phyloP scores from a whole-genome alignment of 2,797 vertebrate genomes.

The Melopsittacus undulatus region DNA sequence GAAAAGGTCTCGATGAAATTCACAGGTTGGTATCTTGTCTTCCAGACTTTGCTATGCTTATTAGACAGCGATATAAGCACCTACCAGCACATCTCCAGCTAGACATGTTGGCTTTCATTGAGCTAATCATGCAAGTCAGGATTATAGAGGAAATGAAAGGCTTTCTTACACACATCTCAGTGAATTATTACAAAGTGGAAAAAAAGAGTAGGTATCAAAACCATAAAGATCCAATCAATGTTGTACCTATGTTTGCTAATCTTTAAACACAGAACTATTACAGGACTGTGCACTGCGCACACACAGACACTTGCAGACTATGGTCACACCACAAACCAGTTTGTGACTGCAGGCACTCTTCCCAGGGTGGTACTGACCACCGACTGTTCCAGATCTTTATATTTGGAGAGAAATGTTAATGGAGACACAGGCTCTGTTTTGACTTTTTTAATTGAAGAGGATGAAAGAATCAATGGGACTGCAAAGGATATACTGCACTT shows the following conservation, averaged over 20 bases:
- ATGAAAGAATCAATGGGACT: neutral
- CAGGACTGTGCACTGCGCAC: neutral
- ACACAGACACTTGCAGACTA: neutral
- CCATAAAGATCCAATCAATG: neutral
- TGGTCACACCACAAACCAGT: neutral
- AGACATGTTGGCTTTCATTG: neutral
- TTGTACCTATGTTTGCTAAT: neutral
- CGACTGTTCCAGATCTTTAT: neutral
- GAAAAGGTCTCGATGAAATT: neutral
- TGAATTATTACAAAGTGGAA: neutral
- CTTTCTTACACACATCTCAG: neutral
- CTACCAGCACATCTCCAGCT: neutral
- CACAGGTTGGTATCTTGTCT: neutral
- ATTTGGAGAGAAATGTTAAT: neutral
- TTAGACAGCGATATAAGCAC: neutral
- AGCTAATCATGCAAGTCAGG: neutral
- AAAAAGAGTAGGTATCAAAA: neutral
- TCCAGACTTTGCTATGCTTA: neutral
- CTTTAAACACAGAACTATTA: neutral
- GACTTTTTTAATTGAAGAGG: neutral
- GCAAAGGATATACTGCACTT: neutral
- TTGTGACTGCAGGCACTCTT: neutral
- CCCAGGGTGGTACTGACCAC: neutral
- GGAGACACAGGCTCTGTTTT: neutral
- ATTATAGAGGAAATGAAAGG: neutral